Base-by-base conservation (phyloP, 2,113 vertebrate genomes). In the Polypterus senegalus region DNA sequence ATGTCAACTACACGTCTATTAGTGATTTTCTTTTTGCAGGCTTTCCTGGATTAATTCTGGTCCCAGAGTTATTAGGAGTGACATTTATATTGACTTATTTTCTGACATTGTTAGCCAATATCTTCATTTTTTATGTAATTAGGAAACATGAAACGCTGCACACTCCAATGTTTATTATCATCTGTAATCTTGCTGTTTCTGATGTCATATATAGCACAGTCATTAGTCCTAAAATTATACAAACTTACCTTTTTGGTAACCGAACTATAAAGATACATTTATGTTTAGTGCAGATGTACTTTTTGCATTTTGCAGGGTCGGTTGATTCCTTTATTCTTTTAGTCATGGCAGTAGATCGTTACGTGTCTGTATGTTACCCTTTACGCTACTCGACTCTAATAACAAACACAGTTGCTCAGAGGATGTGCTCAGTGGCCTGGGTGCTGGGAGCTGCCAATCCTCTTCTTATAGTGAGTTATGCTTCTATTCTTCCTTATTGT, bases 51-150 rank as follows among this genome's bases (percentile, higher is more conserved):
- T 74, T 84, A 46, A 62, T 59, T 4, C 61, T 68, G 0, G 53
- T 71, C 10, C 76, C 79, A 68, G 68, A 75, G 6, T 66, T 65
- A 47, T 10, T 53, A 4, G 65, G 76, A 27, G 64, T 58, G 9
- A 45, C 77, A 5, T 57, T 83, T 7, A 67, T 80, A 44, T 10
- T 77, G 7, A 4, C 77, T 57, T 81, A 78, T 47, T 45, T 83
- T 3, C 3, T 48, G 27, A 77, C 80, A 48, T 62, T 62, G 10
- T 6, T 67, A 0, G 82, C 76, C 9, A 84, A 83, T 10, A 47
- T 70, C 54, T 81, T 82, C 5, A 80, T 82, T 61, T 59, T 79
- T 51, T 10, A 49, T 1, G 74, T 84, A 62, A 69, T 84, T 2
- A 2, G 54, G 1, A 59, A 6, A 9, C 73, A 77, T 2, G 66